Conservation (phyloP, 1,140 invertebrate species). For the Contarinia nasturtii region DNA sequence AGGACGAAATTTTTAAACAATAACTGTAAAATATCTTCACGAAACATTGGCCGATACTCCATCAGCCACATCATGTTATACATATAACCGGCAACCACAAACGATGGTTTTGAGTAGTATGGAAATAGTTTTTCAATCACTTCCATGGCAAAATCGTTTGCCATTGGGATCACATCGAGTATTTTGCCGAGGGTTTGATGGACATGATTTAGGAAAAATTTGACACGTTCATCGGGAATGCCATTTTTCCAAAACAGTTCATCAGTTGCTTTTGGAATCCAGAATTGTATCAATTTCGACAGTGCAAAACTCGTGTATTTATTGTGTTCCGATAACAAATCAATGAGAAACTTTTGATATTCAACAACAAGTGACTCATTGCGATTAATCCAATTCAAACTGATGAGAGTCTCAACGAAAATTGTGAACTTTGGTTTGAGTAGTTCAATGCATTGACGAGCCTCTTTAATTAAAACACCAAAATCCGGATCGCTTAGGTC, state of each 20-base stretch:
- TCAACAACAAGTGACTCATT: constrained; percentile 25
- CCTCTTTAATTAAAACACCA: constrained; percentile 28
- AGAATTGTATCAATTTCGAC: constrained; percentile 31
- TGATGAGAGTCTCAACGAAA: constrained; percentile 38
- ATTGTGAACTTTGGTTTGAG: constrained; percentile 31
- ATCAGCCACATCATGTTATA: constrained; percentile 41
- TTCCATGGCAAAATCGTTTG: constrained; percentile 13
- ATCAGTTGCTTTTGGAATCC: constrained; percentile 24
- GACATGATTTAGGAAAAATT: constrained; percentile 10
- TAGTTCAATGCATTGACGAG: constrained; percentile 33
- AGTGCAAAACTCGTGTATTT: constrained; percentile 36
- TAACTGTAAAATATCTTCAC: constrained; percentile 36
- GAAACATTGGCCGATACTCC: constrained; percentile 38
- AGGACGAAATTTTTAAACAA: constrained; percentile 42
- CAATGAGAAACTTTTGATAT: constrained; percentile 38
- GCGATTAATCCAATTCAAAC: constrained; percentile 34
- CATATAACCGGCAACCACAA: constrained; percentile 37
- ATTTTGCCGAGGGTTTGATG: constrained; percentile 15
- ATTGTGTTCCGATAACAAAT: constrained; percentile 39
- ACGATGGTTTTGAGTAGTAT: constrained; percentile 34
- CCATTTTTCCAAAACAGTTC: constrained; percentile 12
- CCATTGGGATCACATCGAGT: constrained; percentile 17
- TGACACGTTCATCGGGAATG: constrained; percentile 19
- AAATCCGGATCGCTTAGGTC: constrained; percentile 22
- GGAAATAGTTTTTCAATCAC: constrained; percentile 31